Base-by-base conservation (phyloP, 2,888 invertebrate species). In the Vanessa cardui region DNA sequence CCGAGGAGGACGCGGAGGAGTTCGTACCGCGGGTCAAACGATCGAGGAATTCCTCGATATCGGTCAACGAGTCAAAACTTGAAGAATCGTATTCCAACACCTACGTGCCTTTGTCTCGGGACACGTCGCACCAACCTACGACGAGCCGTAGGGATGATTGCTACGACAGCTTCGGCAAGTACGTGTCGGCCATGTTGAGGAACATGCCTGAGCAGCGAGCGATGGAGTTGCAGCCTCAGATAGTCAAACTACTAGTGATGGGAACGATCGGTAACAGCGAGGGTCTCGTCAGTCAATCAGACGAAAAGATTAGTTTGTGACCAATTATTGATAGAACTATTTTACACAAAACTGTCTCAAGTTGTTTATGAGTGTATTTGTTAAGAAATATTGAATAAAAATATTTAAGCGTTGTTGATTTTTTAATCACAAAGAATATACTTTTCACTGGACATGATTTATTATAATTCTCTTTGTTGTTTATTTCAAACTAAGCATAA, bases 161-260 rank as follows among this genome's bases (percentile, higher is more conserved):
- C 7, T 81, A 74, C 26, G 85, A 83, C n/a, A 76, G 67, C 2
- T 86, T 86, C 46, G 86, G 84, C 8, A 82, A 75, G 56, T 84
- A 86, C 7, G 76, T 87, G 4, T 81, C 85, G 0, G 78, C 82
- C 1, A 64, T 86, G 62, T 50, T 87, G 46, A 76, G 81, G 58
- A 73, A 54, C 5, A 67, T 87, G 71, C 83, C 86, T 0, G 66
- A 68, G 0, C 66, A 77, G 21, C 74, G 75, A 16, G 84, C 86
- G 0, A 46, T 82, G 63, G 66, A 69, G 20, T 60, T 87, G 39
- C 84, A 87, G 71, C 82, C 86, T 0, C 70, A 72, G 50, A 77
- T 78, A 8, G 69, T 76, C 0, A 59, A 54, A 6, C 33, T 73
- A 8, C 60, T 73, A 7, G 69, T 66, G 2, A 50, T 52, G 2